Percentiles rank a stretch among this genome's conserved stretches.
Evolutionary conservation across 2,888 invertebrate species (phyloP).

Genomic region (Galeopsomyia nigrocyanea): DNA sequence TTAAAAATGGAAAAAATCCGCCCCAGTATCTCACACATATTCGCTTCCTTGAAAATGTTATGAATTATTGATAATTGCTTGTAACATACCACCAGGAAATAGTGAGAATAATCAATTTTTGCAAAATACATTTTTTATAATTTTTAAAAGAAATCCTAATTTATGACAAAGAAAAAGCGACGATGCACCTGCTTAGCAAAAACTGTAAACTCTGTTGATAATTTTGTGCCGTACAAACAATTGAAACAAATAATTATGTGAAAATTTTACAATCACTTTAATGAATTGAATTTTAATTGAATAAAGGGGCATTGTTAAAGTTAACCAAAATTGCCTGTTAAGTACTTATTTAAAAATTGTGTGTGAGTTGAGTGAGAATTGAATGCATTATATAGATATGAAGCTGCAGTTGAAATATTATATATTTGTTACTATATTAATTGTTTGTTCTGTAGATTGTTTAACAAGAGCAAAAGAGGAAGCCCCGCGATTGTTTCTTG

Average conservation of each 20-base stretch:
- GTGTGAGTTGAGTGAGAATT: slow-evolving; percentile 34
- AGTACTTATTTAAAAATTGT: slow-evolving; percentile 47
- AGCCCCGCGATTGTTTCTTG: slow-evolving; percentile 47
- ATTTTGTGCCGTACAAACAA: slow-evolving; percentile 30
- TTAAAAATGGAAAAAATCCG: slow-evolving; percentile 37
- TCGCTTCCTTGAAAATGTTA: slow-evolving; percentile 41
- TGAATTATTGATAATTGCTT: slow-evolving; percentile 36
- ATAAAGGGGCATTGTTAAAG: slow-evolving; percentile 67
- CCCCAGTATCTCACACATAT: slow-evolving; percentile 37
- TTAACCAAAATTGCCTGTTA: slow-evolving; percentile 52
- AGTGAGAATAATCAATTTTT: slow-evolving; percentile 48
- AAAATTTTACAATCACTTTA: background rate
- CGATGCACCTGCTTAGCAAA: slow-evolving; percentile 36
- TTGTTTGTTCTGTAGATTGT: slow-evolving; percentile 49
- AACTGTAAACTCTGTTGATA: slow-evolving; percentile 9
- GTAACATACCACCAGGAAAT: background rate
- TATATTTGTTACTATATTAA: slow-evolving; percentile 46
- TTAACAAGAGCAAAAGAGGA: slow-evolving; percentile 43
- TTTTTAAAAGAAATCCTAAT: slow-evolving; percentile 35
- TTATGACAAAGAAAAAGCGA: slow-evolving; percentile 13
- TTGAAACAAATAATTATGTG: background rate
- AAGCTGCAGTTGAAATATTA: slow-evolving; percentile 8
- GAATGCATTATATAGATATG: slow-evolving; percentile 5
- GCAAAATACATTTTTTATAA: slow-evolving; percentile 50
- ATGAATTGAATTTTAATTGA: slow-evolving; percentile 44